Evolutionary conservation across 2,113 vertebrate species (phyloP).

Genomic region (Ameiurus melas): DNA sequence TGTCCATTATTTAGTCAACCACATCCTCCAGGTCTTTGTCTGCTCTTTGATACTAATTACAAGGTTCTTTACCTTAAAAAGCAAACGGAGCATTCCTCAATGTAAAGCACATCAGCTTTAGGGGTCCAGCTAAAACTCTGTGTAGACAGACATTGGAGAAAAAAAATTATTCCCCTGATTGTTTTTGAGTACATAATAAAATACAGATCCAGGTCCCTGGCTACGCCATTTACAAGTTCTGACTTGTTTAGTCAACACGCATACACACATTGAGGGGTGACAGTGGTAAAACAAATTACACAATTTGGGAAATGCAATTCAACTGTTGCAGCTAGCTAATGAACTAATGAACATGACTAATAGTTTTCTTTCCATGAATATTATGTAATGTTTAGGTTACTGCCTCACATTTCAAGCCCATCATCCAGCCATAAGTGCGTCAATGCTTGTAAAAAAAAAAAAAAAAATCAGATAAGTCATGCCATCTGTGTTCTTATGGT

Average conservation of each 20-base stretch:
- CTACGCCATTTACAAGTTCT: not conserved
- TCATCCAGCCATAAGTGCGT: not conserved
- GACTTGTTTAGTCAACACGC: not conserved
- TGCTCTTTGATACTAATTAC: not conserved
- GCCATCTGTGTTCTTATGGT: not conserved
- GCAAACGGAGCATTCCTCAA: not conserved
- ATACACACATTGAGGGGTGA: not conserved
- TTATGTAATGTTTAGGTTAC: not conserved
- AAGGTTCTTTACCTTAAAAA: not conserved
- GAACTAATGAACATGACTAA: not conserved
- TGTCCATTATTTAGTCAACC: not conserved
- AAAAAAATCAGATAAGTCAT: not conserved
- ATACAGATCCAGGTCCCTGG: not conserved
- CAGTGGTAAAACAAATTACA: not conserved
- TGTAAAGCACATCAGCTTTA: not conserved
- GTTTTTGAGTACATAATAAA: not conserved
- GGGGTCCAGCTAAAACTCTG: not conserved
- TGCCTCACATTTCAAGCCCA: not conserved
- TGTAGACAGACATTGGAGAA: not conserved
- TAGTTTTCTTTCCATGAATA: not conserved
- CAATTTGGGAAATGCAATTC: conserved; percentile 17
- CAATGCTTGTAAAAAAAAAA: not conserved
- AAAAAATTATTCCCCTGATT: not conserved
- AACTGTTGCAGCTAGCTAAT: not conserved
- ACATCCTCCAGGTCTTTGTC: not conserved